Conservation (phyloP, 1,140 invertebrate genomes). For the Ostrea denselamellosa region DNA sequence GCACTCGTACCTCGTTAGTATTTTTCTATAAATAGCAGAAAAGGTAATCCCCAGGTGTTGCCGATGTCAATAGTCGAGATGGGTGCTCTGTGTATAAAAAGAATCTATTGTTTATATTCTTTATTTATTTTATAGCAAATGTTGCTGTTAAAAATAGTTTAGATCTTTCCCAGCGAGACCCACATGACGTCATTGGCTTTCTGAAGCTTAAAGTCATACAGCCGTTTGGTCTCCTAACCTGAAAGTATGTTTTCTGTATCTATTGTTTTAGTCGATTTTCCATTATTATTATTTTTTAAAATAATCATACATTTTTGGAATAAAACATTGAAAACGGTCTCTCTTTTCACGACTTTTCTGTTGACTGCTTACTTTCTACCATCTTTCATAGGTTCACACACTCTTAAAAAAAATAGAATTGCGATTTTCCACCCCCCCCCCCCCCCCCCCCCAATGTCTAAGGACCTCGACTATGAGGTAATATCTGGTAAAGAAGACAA, state of each 20-base stretch:
- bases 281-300: background rate
- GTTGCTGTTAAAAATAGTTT: slow-evolving; percentile 2
- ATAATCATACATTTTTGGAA: background rate
- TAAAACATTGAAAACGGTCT: background rate
- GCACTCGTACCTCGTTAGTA: background rate
- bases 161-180: slow-evolving; percentile 31
- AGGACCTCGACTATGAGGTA: too few species aligned
- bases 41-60: background rate
- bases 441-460: too few species aligned
- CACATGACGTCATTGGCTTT: slow-evolving; percentile 11
- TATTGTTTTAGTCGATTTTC: background rate
- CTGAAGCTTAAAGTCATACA: slow-evolving; percentile 7
- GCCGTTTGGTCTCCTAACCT: background rate
- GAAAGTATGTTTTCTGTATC: background rate
- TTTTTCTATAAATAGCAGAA: background rate
- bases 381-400: too few species aligned
- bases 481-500: too few species aligned
- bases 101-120: slow-evolving; percentile 31
- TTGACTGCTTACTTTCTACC: too few species aligned
- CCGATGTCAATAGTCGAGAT: background rate
- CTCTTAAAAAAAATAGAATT: too few species aligned
- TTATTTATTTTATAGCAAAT: slow-evolving; percentile 35
- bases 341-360: background rate
- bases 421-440: too few species aligned
- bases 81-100: slow-evolving; percentile 22